A percentile compares a stretch with the other conserved stretches of the same genome.
These are phyloP conservation scores for Sylvia atricapilla DNA, from an alignment of 2,113 vertebrate species.

Conservation along the genomic window DNA sequence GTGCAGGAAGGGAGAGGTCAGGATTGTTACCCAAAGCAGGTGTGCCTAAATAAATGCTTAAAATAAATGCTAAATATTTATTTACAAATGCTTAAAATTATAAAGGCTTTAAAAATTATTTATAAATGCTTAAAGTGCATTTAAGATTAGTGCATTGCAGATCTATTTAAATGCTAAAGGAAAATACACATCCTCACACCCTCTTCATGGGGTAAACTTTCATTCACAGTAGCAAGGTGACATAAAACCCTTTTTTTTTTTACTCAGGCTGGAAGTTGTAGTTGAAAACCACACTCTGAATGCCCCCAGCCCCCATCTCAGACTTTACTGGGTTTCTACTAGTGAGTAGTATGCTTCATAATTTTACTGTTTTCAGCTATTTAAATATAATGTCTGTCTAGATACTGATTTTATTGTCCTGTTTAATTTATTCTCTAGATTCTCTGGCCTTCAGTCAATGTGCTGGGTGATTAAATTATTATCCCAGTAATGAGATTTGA, in stretches of 20 bases:
- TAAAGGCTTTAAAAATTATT: too few relatives aligned
- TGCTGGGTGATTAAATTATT: constrained; percentile 57
- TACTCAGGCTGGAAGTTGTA: background rate
- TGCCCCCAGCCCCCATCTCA: background rate
- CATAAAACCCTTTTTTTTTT: background rate
- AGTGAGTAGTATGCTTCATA: background rate
- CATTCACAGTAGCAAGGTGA: background rate
- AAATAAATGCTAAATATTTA: too few relatives aligned
- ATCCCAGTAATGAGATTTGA: constrained; percentile 54
- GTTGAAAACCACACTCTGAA: background rate
- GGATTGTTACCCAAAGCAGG: background rate
- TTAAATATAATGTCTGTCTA: background rate
- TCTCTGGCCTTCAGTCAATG: constrained; percentile 26
- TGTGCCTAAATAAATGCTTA: too few relatives aligned
- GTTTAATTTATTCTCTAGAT: constrained; percentile 7
- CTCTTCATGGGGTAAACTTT: background rate
- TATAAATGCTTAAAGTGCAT: too few relatives aligned
- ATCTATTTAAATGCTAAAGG: background rate
- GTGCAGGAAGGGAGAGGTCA: background rate
- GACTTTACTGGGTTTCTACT: background rate
- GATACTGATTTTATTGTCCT: constrained; percentile 1
- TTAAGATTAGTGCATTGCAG: background rate
- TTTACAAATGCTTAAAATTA: too few relatives aligned
- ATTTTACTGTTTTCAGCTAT: background rate
- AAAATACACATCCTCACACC: background rate